Evolutionary conservation across 2,113 vertebrate species (phyloP).

Genomic region (Anoura caudifer): DNA sequence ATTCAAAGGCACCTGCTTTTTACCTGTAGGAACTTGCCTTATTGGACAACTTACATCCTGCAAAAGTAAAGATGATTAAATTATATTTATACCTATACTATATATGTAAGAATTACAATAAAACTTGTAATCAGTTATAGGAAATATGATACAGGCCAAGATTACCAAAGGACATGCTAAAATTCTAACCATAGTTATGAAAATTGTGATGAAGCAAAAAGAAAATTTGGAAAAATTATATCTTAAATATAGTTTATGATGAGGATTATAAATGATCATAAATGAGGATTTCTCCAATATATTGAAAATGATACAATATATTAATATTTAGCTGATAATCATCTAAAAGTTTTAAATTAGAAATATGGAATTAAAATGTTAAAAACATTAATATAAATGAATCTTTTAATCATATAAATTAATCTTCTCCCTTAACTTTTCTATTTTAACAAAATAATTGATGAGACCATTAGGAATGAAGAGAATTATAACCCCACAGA

Average conservation of each 20-base stretch:
- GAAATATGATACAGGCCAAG: background rate
- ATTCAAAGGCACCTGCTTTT: slow-evolving; percentile 99
- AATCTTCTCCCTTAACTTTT: background rate
- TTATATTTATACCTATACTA: slow-evolving; percentile 40
- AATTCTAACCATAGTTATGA: slow-evolving; percentile 15
- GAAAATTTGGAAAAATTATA: background rate
- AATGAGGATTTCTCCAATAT: background rate
- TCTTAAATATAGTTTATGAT: background rate
- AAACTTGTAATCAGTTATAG: background rate
- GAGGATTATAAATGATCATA: background rate
- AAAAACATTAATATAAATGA: background rate
- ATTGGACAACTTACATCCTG: slow-evolving; percentile 99
- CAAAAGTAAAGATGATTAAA: slow-evolving; percentile 70
- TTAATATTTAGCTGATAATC: background rate
- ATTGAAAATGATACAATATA: background rate
- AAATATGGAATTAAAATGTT: slow-evolving; percentile 2
- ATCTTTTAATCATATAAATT: background rate
- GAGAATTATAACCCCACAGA: background rate
- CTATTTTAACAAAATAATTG: background rate
- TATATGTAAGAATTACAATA: background rate
- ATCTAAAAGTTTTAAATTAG: background rate
- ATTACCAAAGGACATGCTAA: slow-evolving; percentile 30
- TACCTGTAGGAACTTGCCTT: slow-evolving; percentile 99
- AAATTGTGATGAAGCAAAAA: slow-evolving; percentile 29
- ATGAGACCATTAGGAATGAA: background rate